These are phyloP conservation scores for Holcopasites calliopsidis DNA, from an alignment of 1,140 invertebrate genomes.

Conservation along the genomic window DNA sequence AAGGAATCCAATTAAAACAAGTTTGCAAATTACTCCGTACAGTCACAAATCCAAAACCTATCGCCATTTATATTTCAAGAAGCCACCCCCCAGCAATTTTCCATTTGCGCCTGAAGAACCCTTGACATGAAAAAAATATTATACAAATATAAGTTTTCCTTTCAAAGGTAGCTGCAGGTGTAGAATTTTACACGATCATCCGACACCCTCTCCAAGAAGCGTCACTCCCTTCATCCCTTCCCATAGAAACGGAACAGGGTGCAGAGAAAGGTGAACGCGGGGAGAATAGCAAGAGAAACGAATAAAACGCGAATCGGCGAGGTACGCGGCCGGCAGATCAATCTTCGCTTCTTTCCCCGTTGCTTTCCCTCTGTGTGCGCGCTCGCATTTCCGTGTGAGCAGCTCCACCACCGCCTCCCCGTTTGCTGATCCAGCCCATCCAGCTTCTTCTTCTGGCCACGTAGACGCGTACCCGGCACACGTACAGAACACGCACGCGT, in stretches of 20 bases:
- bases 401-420: slow-evolving; percentile 42
- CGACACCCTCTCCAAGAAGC: slow-evolving; percentile 33
- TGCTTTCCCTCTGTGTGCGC: slow-evolving; percentile 39
- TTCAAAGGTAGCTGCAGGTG: slow-evolving; percentile 41
- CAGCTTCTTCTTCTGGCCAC: slow-evolving; percentile 61
- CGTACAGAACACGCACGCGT: slow-evolving; percentile 58
- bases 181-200: slow-evolving; percentile 57
- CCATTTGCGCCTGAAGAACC: not conserved
- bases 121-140: not conserved
- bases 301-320: slow-evolving; percentile 73
- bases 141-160: slow-evolving; percentile 53
- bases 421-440: slow-evolving; percentile 63
- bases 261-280: not conserved
- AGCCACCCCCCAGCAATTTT: not conserved
- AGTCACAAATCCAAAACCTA: too few species aligned
- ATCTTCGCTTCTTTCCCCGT: slow-evolving; percentile 72
- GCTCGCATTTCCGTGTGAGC: not conserved
- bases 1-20: too few species aligned
- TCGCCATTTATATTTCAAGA: not conserved
- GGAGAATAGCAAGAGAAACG: slow-evolving; percentile 62
- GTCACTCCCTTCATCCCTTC: not conserved
- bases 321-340: slow-evolving; percentile 72
- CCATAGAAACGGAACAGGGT: not conserved
- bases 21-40: not conserved
- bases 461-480: slow-evolving; percentile 44